A percentile compares a stretch with the other conserved stretches of the same genome.
phyloP scores from a whole-genome alignment of 2,797 vertebrate species.

The Artibeus jamaicensis region DNA sequence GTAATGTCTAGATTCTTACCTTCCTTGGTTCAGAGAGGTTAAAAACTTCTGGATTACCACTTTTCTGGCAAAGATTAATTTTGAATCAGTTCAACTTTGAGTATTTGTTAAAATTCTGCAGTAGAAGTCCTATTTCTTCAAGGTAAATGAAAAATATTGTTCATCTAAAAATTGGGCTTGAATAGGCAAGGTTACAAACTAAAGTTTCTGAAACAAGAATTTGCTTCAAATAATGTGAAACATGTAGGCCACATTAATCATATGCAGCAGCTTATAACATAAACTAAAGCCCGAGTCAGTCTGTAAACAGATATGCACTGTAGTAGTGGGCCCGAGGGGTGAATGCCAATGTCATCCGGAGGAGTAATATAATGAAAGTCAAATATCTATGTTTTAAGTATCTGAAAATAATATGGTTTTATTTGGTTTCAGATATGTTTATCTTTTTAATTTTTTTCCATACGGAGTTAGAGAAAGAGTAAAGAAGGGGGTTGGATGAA shows the following conservation, averaged over 20 bases:
- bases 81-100: constrained; percentile 1
- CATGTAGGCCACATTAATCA: not conserved
- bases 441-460: not conserved
- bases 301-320: not conserved
- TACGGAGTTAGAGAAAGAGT: not conserved
- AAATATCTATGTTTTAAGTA: not conserved
- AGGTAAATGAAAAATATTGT: not conserved
- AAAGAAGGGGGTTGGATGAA: not conserved
- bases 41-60: not conserved
- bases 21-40: not conserved
- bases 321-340: not conserved
- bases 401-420: not conserved
- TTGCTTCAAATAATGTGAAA: not conserved
- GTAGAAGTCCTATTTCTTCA: not conserved
- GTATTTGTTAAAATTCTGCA: not conserved
- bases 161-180: not conserved
- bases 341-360: not conserved
- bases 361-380: not conserved
- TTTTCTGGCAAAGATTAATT: not conserved
- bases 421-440: not conserved
- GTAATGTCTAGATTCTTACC: not conserved
- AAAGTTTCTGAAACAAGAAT: constrained; percentile 19
- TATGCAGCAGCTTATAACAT: not conserved
- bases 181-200: not conserved
- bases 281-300: not conserved